A percentile compares a stretch with the other conserved stretches of the same genome.
Evolutionary conservation across 2,113 vertebrate genomes (phyloP).

Genomic region (Anguilla rostrata): DNA sequence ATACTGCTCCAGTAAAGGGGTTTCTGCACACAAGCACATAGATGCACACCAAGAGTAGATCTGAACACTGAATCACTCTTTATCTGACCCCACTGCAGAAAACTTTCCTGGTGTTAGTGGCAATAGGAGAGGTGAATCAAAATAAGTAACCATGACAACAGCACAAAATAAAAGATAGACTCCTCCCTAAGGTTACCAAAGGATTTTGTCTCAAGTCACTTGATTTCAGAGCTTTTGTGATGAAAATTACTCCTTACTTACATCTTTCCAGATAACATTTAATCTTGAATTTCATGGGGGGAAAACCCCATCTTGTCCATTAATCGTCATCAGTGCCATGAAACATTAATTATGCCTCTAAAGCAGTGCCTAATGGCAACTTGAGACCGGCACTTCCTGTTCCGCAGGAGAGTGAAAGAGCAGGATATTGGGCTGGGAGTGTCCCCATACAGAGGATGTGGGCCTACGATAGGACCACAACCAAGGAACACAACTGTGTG

Average conservation of each 20-base stretch:
- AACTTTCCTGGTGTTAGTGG: neutral
- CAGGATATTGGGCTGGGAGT: constrained; percentile 36
- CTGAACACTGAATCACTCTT: too few relatives aligned
- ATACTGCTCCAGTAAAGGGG: neutral
- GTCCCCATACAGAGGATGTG: constrained; percentile 5
- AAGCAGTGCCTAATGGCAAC: neutral
- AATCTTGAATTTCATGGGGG: neutral
- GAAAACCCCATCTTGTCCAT: neutral
- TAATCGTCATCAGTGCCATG: neutral
- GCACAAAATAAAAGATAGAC: neutral
- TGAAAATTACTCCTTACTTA: neutral
- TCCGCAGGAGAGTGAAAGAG: constrained; percentile 23
- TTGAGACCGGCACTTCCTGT: constrained; percentile 4
- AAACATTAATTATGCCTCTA: neutral
- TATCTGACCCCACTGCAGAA: neutral
- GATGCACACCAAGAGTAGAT: neutral
- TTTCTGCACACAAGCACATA: neutral
- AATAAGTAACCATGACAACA: neutral
- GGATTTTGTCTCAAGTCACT: neutral
- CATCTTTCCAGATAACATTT: neutral
- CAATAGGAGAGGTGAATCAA: neutral
- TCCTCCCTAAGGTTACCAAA: neutral
- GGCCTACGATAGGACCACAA: constrained; percentile 27
- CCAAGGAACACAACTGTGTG: neutral
- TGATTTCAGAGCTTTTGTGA: neutral